phyloP scores from a whole-genome alignment of 1,140 invertebrate genomes.

The Neodiprion lecontei region DNA sequence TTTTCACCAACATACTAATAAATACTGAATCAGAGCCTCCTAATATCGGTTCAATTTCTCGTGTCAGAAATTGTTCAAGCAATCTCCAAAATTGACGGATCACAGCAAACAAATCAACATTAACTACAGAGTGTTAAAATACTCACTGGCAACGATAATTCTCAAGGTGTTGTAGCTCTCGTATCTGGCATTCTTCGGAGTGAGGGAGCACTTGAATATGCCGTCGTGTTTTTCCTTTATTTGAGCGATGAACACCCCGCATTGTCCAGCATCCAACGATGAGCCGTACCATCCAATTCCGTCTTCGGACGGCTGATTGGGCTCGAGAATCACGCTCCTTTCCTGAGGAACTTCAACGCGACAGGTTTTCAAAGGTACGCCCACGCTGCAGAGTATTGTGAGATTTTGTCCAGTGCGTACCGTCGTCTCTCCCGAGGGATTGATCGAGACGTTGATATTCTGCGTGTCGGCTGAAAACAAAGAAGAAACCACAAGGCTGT shows the following conservation, averaged over 20 bases:
- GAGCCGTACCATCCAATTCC: constrained; percentile 63
- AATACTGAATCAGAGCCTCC: too few relatives aligned
- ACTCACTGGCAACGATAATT: constrained; percentile 77
- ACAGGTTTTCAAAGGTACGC: constrained; percentile 53
- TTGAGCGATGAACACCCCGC: constrained; percentile 69
- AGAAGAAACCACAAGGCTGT: constrained; percentile 9
- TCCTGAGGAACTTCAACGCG: constrained; percentile 62
- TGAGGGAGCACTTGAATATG: constrained; percentile 70
- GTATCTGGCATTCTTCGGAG: constrained; percentile 52
- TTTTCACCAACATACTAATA: too few relatives aligned
- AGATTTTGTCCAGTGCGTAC: constrained; percentile 55
- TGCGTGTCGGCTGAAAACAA: constrained; percentile 37
- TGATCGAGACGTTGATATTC: constrained; percentile 43
- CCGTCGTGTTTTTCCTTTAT: constrained; percentile 73
- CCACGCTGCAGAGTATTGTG: constrained; percentile 57
- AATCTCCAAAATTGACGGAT: too few relatives aligned
- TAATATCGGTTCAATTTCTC: too few relatives aligned
- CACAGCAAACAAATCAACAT: too few relatives aligned
- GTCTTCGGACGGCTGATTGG: constrained; percentile 46
- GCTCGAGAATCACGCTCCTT: constrained; percentile 42
- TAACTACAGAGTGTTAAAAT: neutral
- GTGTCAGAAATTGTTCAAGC: too few relatives aligned
- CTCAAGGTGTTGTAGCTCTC: constrained; percentile 62
- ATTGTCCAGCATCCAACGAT: constrained; percentile 68
- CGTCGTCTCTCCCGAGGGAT: constrained; percentile 43